Evolutionary conservation across 2,113 vertebrate species (phyloP).

Genomic region (Hippocampus zosterae): DNA sequence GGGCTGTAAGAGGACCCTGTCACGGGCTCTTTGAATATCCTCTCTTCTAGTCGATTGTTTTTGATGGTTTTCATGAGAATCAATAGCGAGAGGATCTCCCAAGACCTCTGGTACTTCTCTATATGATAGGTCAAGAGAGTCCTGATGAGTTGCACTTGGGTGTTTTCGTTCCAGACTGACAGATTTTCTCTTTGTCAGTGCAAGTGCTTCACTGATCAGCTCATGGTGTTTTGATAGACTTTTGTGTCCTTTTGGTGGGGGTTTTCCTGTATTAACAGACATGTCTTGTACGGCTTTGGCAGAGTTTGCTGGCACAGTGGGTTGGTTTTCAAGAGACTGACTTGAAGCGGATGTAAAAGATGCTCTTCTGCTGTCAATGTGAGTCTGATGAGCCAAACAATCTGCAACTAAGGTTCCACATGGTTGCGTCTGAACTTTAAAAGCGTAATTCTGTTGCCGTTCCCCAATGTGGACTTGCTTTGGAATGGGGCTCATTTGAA

Average conservation of each 20-base stretch:
- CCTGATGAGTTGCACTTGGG: conserved; percentile 12
- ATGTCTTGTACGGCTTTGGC: conserved; percentile 64
- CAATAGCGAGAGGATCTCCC: background rate
- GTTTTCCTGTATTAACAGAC: conserved; percentile 47
- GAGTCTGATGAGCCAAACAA: conserved; percentile 7
- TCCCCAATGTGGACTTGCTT: background rate
- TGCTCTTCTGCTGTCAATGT: conserved; percentile 11
- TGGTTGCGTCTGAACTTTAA: background rate
- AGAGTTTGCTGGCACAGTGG: conserved; percentile 60
- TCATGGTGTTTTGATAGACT: conserved; percentile 22
- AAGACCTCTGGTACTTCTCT: conserved; percentile 15
- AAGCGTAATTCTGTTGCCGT: background rate
- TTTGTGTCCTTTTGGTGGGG: conserved; percentile 4
- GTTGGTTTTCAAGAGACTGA: conserved; percentile 24
- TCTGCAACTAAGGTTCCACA: background rate
- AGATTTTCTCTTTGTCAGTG: conserved; percentile 51
- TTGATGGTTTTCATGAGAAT: background rate
- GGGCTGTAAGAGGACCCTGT: conserved; percentile 18
- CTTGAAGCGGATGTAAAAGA: conserved; percentile 8
- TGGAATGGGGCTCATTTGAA: background rate
- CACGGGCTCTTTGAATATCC: conserved; percentile 7
- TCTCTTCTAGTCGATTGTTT: background rate
- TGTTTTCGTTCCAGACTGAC: conserved; percentile 18
- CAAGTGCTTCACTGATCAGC: conserved; percentile 35
- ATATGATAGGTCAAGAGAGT: conserved; percentile 52